These are phyloP conservation scores for Protaetia brevitarsis DNA, from an alignment of 1,140 invertebrate species.

Conservation along the genomic window DNA sequence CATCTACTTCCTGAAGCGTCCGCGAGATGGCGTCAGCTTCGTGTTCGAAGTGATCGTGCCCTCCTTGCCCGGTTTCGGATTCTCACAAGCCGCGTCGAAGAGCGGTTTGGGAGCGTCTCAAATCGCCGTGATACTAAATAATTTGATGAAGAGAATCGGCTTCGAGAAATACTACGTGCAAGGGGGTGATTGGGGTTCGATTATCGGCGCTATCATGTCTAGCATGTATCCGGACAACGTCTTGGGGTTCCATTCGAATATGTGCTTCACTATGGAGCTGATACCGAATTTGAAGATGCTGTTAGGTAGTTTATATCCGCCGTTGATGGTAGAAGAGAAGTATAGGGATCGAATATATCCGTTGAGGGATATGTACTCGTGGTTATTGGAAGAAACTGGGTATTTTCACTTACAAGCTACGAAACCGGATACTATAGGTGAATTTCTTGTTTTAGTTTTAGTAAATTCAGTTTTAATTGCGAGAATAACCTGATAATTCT, in stretches of 20 bases:
- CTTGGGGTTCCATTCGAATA: conserved; percentile 65
- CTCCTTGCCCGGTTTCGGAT: conserved; percentile 80
- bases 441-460: no score
- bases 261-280: conserved; percentile 52
- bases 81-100: conserved; percentile 66
- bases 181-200: conserved; percentile 80
- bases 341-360: conserved; percentile 62
- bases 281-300: conserved; percentile 52
- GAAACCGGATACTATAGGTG: no score
- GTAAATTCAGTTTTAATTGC: no score
- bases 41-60: conserved; percentile 79
- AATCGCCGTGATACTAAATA: conserved; percentile 71
- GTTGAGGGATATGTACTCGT: conserved; percentile 49
- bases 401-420: conserved; percentile 81
- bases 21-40: conserved; percentile 55
- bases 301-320: conserved; percentile 56
- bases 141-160: conserved; percentile 79
- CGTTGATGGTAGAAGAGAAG: conserved; percentile 56
- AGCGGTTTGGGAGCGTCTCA: conserved; percentile 62
- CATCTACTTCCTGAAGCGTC: conserved; percentile 66
- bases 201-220: conserved; percentile 60
- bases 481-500: no score
- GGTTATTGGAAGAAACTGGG: conserved; percentile 66
- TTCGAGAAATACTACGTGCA: conserved; percentile 75
- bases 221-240: conserved; percentile 68